These are phyloP conservation scores for Steinernema scapterisci DNA, from an alignment of 2,888 invertebrate genomes.

Conservation along the genomic window DNA sequence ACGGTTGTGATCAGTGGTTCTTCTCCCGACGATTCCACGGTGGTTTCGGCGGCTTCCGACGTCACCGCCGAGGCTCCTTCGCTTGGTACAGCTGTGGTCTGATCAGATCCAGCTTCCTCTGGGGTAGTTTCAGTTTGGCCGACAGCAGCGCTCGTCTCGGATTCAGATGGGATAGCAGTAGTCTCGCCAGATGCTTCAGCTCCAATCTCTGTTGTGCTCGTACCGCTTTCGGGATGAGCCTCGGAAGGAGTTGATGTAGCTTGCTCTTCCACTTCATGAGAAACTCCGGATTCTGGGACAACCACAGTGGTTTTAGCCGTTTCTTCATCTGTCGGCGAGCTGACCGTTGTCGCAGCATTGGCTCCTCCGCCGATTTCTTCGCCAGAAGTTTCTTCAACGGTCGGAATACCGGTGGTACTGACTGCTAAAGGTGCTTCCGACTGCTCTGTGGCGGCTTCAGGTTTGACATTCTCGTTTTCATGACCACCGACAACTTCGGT, in stretches of 20 bases:
- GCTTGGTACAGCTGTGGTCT: constrained; percentile 4
- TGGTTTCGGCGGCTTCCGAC: constrained; percentile 25
- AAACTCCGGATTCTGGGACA: neutral
- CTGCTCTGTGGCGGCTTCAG: too few species aligned
- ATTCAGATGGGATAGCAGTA: too few species aligned
- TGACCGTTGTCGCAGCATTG: neutral
- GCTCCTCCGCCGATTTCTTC: neutral
- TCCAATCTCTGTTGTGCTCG: too few species aligned
- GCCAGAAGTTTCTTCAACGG: neutral
- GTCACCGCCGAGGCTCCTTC: constrained; percentile 22
- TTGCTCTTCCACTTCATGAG: neutral
- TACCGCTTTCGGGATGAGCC: neutral
- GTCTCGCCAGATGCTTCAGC: too few species aligned
- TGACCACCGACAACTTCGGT: neutral
- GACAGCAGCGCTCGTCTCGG: neutral
- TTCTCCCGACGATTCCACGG: neutral
- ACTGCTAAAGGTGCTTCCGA: too few species aligned
- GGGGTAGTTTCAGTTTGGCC: neutral
- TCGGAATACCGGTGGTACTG: too few species aligned
- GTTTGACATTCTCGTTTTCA: neutral
- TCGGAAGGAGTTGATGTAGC: constrained; percentile 6
- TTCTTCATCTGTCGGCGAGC: constrained; percentile 10
- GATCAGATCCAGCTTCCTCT: constrained; percentile 11
- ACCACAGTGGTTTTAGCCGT: neutral
- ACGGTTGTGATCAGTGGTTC: neutral